Percentiles rank a stretch among this genome's conserved stretches.
Evolutionary conservation across 2,797 vertebrate species (phyloP).

Genomic region (Diceros bicornis): DNA sequence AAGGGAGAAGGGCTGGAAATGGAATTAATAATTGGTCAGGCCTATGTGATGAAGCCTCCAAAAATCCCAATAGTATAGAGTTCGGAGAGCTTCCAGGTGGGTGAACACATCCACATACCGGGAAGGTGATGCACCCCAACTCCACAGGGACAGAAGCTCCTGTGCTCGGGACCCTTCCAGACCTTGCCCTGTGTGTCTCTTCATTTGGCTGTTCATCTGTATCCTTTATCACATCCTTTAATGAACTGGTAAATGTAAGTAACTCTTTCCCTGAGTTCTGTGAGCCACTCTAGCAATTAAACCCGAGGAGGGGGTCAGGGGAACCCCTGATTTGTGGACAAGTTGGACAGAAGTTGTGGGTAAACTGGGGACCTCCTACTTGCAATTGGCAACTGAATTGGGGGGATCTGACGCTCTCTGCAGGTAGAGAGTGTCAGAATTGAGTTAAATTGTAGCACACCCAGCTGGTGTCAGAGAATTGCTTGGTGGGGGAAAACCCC

Average conservation of each 20-base stretch:
- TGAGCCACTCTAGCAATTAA: neutral
- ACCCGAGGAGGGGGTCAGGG: neutral
- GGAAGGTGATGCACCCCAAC: neutral
- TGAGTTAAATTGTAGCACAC: neutral
- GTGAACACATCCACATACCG: neutral
- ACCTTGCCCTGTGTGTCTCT: neutral
- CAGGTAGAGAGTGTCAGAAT: neutral
- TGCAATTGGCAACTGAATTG: neutral
- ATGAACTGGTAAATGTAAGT: neutral
- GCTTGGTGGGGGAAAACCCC: neutral
- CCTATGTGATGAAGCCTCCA: neutral
- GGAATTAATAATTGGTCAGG: neutral
- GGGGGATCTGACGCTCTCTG: neutral
- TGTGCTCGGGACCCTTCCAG: neutral
- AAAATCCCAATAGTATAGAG: neutral
- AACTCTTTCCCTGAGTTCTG: neutral
- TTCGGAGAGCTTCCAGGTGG: neutral
- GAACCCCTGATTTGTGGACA: neutral
- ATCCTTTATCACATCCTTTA: neutral
- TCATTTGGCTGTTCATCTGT: neutral
- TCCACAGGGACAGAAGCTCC: neutral
- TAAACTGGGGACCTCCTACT: neutral
- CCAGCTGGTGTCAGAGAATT: neutral
- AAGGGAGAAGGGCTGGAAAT: neutral
- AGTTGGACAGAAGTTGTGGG: neutral